Evolutionary conservation across 2,888 invertebrate genomes (phyloP).

Genomic region (Cremastobaeus sp.): DNA sequence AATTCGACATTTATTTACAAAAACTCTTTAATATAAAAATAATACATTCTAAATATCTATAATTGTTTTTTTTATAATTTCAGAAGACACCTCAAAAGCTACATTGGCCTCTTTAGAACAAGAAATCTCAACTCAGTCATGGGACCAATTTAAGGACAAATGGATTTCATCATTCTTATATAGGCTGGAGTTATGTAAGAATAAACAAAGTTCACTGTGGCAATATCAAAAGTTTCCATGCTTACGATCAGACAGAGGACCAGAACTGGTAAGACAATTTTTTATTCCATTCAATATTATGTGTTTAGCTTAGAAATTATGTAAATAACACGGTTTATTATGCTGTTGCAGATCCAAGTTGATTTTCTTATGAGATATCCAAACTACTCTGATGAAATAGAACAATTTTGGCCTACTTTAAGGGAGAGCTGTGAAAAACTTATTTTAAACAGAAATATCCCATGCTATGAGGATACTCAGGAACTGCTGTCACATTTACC

Average conservation of each 20-base stretch:
- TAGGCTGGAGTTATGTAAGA: background rate
- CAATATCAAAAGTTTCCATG: conserved; percentile 8
- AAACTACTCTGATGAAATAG: background rate
- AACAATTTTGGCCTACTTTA: background rate
- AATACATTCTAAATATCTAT: no score
- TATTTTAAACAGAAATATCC: conserved; percentile 1
- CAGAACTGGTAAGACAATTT: conserved; percentile 10
- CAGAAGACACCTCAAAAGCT: no score
- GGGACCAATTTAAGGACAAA: no score
- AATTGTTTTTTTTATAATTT: no score
- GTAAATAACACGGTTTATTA: background rate
- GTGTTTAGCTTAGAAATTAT: no score
- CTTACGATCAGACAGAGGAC: background rate
- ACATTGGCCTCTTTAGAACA: no score
- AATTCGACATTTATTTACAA: no score
- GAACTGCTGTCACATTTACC: background rate
- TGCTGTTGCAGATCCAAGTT: background rate
- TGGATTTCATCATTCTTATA: conserved; percentile 1
- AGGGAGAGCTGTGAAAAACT: conserved; percentile 4
- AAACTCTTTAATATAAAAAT: no score
- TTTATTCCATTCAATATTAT: no score
- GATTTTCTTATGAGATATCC: conserved; percentile 9
- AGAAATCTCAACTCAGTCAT: no score
- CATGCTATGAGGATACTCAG: background rate
- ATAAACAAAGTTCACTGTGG: background rate